phyloP scores from a whole-genome alignment of 2,113 vertebrate species.

The Chroicocephalus ridibundus region DNA sequence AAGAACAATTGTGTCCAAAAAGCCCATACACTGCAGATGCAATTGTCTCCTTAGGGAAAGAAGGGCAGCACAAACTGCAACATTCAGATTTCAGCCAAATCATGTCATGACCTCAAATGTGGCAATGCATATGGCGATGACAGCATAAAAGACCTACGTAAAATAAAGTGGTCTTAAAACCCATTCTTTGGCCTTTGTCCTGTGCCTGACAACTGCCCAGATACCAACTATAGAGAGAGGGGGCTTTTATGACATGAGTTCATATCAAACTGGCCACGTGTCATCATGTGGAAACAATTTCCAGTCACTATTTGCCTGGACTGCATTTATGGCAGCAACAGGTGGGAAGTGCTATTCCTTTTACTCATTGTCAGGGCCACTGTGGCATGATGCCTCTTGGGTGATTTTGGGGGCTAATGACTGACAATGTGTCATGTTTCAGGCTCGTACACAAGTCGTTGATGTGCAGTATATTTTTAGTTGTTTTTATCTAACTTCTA shows the following conservation, averaged over 20 bases:
- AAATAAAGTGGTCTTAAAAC: neutral
- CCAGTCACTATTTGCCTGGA: neutral
- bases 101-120: accelerated
- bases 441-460: neutral
- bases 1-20: neutral
- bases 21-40: neutral
- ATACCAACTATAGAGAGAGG: neutral
- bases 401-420: accelerated
- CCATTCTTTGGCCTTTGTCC: neutral
- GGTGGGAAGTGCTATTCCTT: neutral
- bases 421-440: accelerated
- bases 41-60: neutral
- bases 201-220: neutral
- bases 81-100: neutral
- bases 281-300: neutral
- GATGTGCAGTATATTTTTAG: neutral
- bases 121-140: accelerated
- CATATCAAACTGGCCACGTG: neutral
- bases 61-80: neutral
- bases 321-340: neutral
- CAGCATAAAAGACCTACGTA: neutral
- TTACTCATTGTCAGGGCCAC: neutral
- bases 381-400: neutral
- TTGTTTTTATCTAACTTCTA: neutral
- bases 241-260: neutral